Evolutionary conservation across 2,888 invertebrate genomes (phyloP).

Genomic region (Amiota minor): DNA sequence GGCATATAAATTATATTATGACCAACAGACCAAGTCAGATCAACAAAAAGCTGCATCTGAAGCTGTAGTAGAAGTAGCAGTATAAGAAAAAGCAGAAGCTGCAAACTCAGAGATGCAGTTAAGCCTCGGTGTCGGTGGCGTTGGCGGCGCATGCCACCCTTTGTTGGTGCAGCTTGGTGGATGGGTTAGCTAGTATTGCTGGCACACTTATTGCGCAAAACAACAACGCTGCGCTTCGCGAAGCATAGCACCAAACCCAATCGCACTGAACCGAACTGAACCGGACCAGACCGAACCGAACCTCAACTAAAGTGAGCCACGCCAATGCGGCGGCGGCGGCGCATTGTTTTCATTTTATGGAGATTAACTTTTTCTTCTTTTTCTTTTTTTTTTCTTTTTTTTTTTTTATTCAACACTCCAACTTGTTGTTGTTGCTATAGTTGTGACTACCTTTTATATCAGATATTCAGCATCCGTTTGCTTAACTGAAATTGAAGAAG

Average conservation of each 20-base stretch:
- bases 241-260: constrained; percentile 57
- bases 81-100: neutral
- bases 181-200: constrained; percentile 41
- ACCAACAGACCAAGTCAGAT: constrained; percentile 28
- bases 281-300: neutral
- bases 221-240: constrained; percentile 56
- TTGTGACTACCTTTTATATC: constrained; percentile 27
- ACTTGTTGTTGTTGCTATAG: constrained; percentile 49
- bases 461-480: constrained; percentile 39
- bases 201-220: constrained; percentile 67
- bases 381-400: constrained; percentile 31
- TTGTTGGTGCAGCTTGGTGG: constrained; percentile 38
- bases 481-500: constrained; percentile 6
- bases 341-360: constrained; percentile 67
- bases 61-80: neutral
- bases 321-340: constrained; percentile 53
- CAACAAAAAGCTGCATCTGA: neutral
- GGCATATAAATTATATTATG: constrained; percentile 62
- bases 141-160: constrained; percentile 21
- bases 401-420: neutral
- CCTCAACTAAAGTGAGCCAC: constrained; percentile 25
- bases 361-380: constrained; percentile 61
- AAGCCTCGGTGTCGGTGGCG: neutral
- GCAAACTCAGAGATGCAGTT: too few species aligned
- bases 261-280: neutral